Conservation (phyloP, 2,113 vertebrate genomes). For the Upupa epops region DNA sequence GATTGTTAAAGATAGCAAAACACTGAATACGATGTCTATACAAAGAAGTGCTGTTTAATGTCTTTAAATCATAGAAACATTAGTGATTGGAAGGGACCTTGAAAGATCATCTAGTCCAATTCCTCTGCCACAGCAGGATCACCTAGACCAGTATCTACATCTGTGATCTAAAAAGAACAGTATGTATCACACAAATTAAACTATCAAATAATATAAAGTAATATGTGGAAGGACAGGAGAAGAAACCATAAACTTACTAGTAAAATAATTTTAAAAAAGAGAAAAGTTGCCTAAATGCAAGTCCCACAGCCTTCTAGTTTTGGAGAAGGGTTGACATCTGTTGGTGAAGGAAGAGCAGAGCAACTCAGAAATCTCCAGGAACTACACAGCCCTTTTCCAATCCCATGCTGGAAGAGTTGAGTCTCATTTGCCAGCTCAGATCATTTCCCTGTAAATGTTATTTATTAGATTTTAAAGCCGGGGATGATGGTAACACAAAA, state of each 20-base stretch:
- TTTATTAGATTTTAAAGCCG: neutral
- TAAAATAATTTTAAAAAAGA: neutral
- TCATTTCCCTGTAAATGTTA: neutral
- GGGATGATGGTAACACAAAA: neutral
- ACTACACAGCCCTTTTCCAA: neutral
- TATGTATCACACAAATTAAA: neutral
- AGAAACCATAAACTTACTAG: neutral
- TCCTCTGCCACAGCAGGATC: too few species aligned
- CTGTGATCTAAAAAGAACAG: neutral
- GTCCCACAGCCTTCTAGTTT: accelerated
- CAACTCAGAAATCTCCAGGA: neutral
- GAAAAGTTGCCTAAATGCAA: neutral
- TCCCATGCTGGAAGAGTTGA: accelerated
- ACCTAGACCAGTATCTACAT: too few species aligned
- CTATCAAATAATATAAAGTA: neutral
- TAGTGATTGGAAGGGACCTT: too few species aligned
- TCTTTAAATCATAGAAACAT: too few species aligned
- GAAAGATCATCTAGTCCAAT: too few species aligned
- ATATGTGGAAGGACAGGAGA: neutral
- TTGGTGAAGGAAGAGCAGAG: neutral
- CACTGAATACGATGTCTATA: neutral
- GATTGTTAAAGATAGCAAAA: neutral
- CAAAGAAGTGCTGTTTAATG: neutral
- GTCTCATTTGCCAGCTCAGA: neutral
- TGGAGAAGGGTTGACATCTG: neutral